A percentile compares a stretch with the other conserved stretches of the same genome.
These are phyloP conservation scores for Tanytarsus gracilentus DNA, from an alignment of 2,888 invertebrate species.

Conservation along the genomic window DNA sequence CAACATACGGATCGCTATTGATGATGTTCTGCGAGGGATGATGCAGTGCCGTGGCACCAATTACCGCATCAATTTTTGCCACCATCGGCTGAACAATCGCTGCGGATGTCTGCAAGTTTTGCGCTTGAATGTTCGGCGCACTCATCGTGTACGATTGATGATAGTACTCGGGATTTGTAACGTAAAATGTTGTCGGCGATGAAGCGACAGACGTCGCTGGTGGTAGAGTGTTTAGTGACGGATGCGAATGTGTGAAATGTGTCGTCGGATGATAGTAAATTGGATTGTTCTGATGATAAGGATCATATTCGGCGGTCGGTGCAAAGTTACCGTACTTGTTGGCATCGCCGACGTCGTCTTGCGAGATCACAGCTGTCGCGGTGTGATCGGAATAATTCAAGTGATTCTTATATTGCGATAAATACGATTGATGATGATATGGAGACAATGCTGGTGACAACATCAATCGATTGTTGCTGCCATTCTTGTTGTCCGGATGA, in stretches of 20 bases:
- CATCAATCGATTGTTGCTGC: constrained; percentile 23
- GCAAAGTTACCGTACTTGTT: constrained; percentile 41
- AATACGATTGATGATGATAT: constrained; percentile 40
- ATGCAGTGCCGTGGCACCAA: constrained; percentile 37
- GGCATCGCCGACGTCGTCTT: constrained; percentile 39
- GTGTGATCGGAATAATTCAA: constrained; percentile 38
- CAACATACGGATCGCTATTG: constrained; percentile 36
- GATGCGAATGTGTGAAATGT: constrained; percentile 25
- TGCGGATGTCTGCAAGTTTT: constrained; percentile 23
- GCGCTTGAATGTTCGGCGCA: constrained; percentile 30
- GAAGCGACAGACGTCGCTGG: constrained; percentile 47
- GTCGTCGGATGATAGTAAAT: constrained; percentile 28
- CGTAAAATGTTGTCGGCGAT: constrained; percentile 36
- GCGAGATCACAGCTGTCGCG: constrained; percentile 39
- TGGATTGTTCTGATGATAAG: constrained; percentile 34
- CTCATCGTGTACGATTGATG: constrained; percentile 23
- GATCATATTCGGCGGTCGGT: constrained; percentile 37
- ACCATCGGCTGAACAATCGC: constrained; percentile 34
- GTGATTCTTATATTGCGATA: constrained; percentile 45
- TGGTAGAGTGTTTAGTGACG: constrained; percentile 33
- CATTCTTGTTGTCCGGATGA: constrained; percentile 23
- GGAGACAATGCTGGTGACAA: constrained; percentile 34
- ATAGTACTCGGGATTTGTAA: constrained; percentile 28
- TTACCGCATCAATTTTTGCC: constrained; percentile 32
- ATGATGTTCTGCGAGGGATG: constrained; percentile 36